Evolutionary conservation across 2,797 vertebrate genomes (phyloP).

Genomic region (Lithobates pipiens): DNA sequence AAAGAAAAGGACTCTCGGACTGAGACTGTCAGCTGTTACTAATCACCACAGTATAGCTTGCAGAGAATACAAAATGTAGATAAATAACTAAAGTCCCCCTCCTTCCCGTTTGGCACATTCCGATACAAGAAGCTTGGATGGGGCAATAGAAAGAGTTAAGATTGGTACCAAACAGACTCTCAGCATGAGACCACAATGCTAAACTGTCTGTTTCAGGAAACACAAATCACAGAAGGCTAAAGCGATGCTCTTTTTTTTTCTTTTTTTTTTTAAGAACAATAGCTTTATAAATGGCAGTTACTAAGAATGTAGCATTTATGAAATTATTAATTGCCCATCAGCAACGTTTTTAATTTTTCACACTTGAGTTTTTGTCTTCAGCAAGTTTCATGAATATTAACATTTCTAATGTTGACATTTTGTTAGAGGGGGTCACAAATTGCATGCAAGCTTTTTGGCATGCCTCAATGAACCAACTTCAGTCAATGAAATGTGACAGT

Average conservation of each 20-base stretch:
- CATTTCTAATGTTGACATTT: not conserved
- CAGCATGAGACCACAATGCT: constrained; percentile 66
- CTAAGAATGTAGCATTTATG: not conserved
- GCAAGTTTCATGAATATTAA: not conserved
- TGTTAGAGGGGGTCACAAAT: not conserved
- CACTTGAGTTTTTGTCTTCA: constrained; percentile 19
- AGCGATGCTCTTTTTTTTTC: not conserved
- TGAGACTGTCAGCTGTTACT: constrained; percentile 82
- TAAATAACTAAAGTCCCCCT: constrained; percentile 74
- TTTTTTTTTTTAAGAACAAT: not conserved
- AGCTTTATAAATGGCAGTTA: not conserved
- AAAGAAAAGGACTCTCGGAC: constrained; percentile 76
- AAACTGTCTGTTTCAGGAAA: constrained; percentile 71
- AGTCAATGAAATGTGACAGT: constrained; percentile 45
- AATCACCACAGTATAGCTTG: constrained; percentile 80
- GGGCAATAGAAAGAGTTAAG: constrained; percentile 73
- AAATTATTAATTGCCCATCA: constrained; percentile 33
- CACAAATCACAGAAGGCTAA: constrained; percentile 24
- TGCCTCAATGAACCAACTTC: not conserved
- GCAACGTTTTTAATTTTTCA: not conserved
- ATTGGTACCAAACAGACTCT: constrained; percentile 71
- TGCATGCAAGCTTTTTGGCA: not conserved
- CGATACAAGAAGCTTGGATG: constrained; percentile 72
- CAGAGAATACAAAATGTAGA: constrained; percentile 82
- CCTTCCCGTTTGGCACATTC: constrained; percentile 78